These are phyloP conservation scores for Watsonalla binaria DNA, from an alignment of 2,888 invertebrate genomes.

Conservation along the genomic window DNA sequence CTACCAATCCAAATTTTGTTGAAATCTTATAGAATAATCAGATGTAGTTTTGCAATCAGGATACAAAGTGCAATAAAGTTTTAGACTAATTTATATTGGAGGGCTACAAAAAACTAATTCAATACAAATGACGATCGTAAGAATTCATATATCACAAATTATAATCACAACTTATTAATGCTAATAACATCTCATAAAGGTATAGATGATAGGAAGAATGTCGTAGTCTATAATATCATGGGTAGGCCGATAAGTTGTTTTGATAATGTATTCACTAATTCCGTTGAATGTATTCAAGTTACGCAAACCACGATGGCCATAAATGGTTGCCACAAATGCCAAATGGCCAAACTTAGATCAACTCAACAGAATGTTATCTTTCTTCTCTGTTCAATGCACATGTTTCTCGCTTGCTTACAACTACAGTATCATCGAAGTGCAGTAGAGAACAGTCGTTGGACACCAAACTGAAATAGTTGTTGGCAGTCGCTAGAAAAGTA, in stretches of 20 bases:
- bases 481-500: conserved; percentile 29
- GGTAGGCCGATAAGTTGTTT: conserved; percentile 4
- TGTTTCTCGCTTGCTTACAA: conserved; percentile 30
- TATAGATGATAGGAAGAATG: neutral
- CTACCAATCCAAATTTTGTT: too few species aligned
- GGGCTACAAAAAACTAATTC: too few species aligned
- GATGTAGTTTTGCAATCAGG: too few species aligned
- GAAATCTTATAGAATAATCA: too few species aligned
- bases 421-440: conserved; percentile 12
- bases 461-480: conserved; percentile 33
- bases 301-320: conserved; percentile 47
- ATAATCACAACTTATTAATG: too few species aligned
- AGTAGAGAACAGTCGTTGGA: conserved; percentile 35
- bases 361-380: conserved; percentile 11
- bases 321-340: conserved; percentile 49
- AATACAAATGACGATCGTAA: too few species aligned
- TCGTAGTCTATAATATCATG: neutral
- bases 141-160: too few species aligned
- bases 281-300: conserved; percentile 26
- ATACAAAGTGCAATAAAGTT: too few species aligned
- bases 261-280: conserved; percentile 6
- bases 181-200: neutral
- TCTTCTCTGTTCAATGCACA: conserved; percentile 15
- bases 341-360: conserved; percentile 40
- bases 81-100: too few species aligned